Evolutionary conservation across 2,113 vertebrate species (phyloP), one percentile per base, ranked within the genome.

Genomic region (Cettia cetti): DNA sequence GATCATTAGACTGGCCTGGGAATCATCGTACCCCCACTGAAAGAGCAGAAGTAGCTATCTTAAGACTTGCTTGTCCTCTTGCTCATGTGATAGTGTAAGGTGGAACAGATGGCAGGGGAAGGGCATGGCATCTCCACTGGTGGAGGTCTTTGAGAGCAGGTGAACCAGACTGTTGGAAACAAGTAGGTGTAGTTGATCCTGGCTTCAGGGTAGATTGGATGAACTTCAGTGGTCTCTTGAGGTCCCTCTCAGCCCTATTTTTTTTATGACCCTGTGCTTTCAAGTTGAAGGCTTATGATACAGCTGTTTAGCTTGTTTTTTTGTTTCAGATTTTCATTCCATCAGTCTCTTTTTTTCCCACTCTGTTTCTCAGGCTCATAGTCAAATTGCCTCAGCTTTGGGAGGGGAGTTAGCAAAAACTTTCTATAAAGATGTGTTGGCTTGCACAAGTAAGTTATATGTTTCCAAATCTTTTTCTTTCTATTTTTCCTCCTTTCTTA

Each of bases 31-130:
- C 28, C 88, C 93, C 86, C 68, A 75, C 52, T 45, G 33, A 71
- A 81, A 69, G 65, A 82, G 90, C 80, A 89, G 79, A 96, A 95
- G 72, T 90, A 94, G n/a, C 56, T 66, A 5, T 42, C 52, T 86
- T 83, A 71, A 63, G 40, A 45, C 37, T 94, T 16, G 1, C 49
- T 93, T 86, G 69, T 86, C 65, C 53, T 68, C 40, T 75, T 72
- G 74, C 54, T 92, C 31, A 3, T 27, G 40, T 49, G 44, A 33
- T 54, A 79, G 69, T 3, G 6, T 42, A 40, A 63, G 39, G 72
- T 92, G 68, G 64, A 93, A 72, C 88, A 90, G 86, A 65, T 66
- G 45, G 86, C 60, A 63, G 80, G 64, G 76, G 47, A 90, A 56
- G 64, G 72, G 86, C 77, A 86, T 81, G 92, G 76, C 27, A 3